These are phyloP conservation scores for Glomeris maerens DNA, from an alignment of 1,140 invertebrate genomes.

Conservation along the genomic window DNA sequence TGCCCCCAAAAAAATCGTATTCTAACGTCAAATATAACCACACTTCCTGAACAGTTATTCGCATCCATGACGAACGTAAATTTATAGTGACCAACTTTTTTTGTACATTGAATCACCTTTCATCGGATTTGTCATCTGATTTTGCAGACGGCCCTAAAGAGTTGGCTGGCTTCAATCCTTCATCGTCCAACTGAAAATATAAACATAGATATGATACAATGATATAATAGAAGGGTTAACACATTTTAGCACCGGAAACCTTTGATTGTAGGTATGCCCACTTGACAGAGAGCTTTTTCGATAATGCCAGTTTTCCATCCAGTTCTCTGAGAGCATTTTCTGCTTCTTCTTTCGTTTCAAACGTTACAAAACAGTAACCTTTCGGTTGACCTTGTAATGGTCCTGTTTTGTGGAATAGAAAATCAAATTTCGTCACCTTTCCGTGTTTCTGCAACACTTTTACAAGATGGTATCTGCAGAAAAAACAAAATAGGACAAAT, in stretches of 20 bases:
- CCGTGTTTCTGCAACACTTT: slow-evolving; percentile 89
- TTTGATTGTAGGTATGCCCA: slow-evolving; percentile 20
- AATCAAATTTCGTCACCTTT: slow-evolving; percentile 80
- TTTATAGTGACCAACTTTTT: too few species aligned
- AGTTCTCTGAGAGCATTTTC: slow-evolving; percentile 19
- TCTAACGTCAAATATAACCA: too few species aligned
- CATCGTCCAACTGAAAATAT: too few species aligned
- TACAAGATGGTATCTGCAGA: slow-evolving; percentile 63
- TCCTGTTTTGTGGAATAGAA: slow-evolving; percentile 78
- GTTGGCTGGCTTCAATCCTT: too few species aligned
- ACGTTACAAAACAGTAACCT: slow-evolving; percentile 89
- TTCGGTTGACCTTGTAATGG: slow-evolving; percentile 70
- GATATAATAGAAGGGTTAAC: too few species aligned
- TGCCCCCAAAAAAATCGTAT: background rate
- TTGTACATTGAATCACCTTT: too few species aligned
- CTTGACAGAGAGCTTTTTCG: slow-evolving; percentile 29
- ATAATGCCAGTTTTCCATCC: slow-evolving; percentile 30
- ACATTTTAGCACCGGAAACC: background rate
- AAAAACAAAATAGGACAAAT: slow-evolving; percentile 14
- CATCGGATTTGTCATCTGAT: too few species aligned
- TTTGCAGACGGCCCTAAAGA: too few species aligned
- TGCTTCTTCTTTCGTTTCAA: slow-evolving; percentile 42
- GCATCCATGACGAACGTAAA: too few species aligned
- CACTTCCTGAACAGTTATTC: too few species aligned
- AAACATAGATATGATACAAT: too few species aligned